phyloP scores from a whole-genome alignment of 2,888 invertebrate genomes.

The Polyommatus iphigenia region DNA sequence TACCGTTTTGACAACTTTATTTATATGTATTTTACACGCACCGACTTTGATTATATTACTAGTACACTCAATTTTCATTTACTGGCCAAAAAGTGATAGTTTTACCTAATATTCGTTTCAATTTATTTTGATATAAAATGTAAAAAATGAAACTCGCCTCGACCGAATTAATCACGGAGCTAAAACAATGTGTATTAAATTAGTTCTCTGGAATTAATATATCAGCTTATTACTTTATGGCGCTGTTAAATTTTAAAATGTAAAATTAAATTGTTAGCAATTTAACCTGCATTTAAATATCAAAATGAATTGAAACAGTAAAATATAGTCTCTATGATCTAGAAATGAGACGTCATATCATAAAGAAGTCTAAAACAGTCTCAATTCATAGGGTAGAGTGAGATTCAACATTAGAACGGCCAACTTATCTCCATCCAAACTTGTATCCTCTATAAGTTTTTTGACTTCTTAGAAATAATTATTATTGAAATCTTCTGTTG shows the following conservation, averaged over 20 bases:
- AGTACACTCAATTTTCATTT: not conserved
- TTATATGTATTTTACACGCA: not conserved
- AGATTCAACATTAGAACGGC: not conserved
- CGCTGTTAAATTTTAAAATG: too few species aligned
- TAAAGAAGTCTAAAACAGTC: not conserved
- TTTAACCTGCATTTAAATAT: not conserved
- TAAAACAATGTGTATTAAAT: too few species aligned
- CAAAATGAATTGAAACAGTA: not conserved
- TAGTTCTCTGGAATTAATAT: too few species aligned
- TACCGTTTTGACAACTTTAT: slow-evolving; percentile 7
- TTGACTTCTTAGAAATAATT: not conserved
- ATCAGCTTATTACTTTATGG: not conserved
- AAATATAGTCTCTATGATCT: not conserved
- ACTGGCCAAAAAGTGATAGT: not conserved
- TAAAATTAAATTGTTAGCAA: not conserved
- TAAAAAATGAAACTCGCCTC: too few species aligned
- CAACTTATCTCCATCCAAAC: not conserved
- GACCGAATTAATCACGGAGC: not conserved
- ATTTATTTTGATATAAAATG: too few species aligned
- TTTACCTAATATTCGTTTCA: not conserved
- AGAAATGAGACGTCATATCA: slow-evolving; percentile 13
- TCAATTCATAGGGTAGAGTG: not conserved
- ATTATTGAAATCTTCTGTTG: not conserved
- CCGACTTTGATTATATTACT: not conserved
- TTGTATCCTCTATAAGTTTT: not conserved